Conservation (phyloP, 2,888 invertebrate genomes). For the Cheilosia vernalis region DNA sequence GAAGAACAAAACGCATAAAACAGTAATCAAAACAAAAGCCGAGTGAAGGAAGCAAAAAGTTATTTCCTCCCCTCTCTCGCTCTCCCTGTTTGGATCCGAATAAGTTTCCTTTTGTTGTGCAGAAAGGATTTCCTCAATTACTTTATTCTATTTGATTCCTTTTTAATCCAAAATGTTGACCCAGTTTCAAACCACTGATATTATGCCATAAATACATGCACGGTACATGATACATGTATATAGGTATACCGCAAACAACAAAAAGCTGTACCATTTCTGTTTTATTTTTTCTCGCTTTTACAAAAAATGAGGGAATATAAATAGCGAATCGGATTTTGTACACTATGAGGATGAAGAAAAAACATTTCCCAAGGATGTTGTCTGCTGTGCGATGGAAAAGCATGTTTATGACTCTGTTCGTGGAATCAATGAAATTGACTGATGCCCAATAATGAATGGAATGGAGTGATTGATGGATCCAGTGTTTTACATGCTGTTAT, state of each 20-base stretch:
- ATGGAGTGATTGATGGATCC: slow-evolving; percentile 11
- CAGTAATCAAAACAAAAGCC: slow-evolving; percentile 36
- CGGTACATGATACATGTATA: too few species aligned
- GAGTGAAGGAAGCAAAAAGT: slow-evolving; percentile 15
- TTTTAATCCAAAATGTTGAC: slow-evolving; percentile 71
- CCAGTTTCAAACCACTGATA: slow-evolving; percentile 47
- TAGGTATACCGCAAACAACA: background rate
- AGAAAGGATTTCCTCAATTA: slow-evolving; percentile 66
- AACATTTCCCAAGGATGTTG: background rate
- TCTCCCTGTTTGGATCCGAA: background rate
- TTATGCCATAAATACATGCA: slow-evolving; percentile 1
- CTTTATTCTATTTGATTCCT: slow-evolving; percentile 64
- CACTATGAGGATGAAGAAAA: slow-evolving; percentile 24
- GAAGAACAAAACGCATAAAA: slow-evolving; percentile 20
- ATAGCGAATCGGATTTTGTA: background rate
- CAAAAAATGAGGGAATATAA: background rate
- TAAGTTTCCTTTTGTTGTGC: slow-evolving; percentile 32
- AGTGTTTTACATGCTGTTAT: background rate
- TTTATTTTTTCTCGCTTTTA: background rate
- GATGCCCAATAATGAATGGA: slow-evolving; percentile 5
- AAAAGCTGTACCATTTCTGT: background rate
- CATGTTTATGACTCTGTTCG: slow-evolving; percentile 25
- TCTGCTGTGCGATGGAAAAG: background rate
- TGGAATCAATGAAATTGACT: slow-evolving; percentile 33
- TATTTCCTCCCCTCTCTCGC: slow-evolving; percentile 8